phyloP scores from a whole-genome alignment of 2,888 invertebrate genomes.

The Laothoe populi region DNA sequence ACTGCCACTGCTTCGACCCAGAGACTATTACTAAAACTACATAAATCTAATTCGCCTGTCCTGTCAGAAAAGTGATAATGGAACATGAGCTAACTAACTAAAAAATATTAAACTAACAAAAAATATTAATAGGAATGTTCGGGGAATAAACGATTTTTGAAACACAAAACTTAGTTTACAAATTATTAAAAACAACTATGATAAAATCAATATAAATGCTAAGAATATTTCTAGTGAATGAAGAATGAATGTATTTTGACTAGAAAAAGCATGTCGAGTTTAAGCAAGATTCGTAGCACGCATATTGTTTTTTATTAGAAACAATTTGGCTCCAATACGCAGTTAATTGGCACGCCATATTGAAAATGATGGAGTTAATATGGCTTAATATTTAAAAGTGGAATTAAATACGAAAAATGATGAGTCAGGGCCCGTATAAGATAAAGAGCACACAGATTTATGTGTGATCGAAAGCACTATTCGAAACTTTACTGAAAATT shows the following conservation, averaged over 20 bases:
- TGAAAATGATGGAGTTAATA: background rate
- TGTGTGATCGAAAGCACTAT: too few relatives aligned
- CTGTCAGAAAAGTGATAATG: background rate
- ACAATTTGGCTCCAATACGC: background rate
- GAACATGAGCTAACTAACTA: constrained; percentile 12
- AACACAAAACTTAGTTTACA: constrained; percentile 22
- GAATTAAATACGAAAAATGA: background rate
- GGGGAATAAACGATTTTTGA: constrained; percentile 29
- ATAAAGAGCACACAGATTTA: too few relatives aligned
- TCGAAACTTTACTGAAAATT: too few relatives aligned
- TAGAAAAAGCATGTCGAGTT: constrained; percentile 39
- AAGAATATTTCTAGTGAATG: constrained; percentile 7
- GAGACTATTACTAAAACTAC: constrained; percentile 5
- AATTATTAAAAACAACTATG: background rate
- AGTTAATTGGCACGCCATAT: background rate
- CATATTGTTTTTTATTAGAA: background rate
- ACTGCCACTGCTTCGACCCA: constrained; percentile 10
- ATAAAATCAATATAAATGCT: constrained; percentile 21
- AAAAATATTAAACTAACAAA: constrained; percentile 12
- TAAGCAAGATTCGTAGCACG: constrained; percentile 23
- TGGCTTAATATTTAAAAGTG: background rate
- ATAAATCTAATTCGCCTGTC: background rate
- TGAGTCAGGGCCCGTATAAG: too few relatives aligned
- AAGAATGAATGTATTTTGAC: constrained; percentile 32
- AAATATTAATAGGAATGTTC: constrained; percentile 34